Conservation (phyloP, 2,797 vertebrate species). For the Melanotaenia parkinsoni region DNA sequence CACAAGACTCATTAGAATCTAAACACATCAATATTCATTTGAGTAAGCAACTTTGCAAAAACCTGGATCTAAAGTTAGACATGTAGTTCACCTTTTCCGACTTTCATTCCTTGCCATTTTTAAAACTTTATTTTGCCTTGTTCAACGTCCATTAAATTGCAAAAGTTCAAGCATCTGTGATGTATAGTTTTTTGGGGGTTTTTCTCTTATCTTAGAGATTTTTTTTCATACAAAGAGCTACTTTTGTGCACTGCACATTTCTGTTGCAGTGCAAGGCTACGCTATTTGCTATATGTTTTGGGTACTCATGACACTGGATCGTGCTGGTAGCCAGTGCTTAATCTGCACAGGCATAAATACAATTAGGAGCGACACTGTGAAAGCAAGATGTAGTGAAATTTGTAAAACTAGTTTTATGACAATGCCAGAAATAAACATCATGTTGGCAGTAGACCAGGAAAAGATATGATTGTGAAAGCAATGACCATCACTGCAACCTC, state of each 20-base stretch:
- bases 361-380: not conserved
- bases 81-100: not conserved
- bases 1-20: conserved; percentile 5
- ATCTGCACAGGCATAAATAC: not conserved
- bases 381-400: not conserved
- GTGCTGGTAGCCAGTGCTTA: not conserved
- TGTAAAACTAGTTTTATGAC: not conserved
- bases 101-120: not conserved
- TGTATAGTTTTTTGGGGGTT: not conserved
- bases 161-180: not conserved
- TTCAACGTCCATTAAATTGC: not conserved
- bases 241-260: not conserved
- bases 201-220: not conserved
- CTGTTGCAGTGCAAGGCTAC: not conserved
- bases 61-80: not conserved
- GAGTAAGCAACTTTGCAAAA: not conserved
- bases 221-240: not conserved
- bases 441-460: not conserved
- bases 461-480: not conserved
- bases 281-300: not conserved
- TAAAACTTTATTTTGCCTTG: not conserved
- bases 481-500: not conserved
- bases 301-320: not conserved
- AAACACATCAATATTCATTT: not conserved
- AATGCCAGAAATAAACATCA: not conserved